Conservation (phyloP, 1,140 invertebrate genomes). For the Venturia canescens region DNA sequence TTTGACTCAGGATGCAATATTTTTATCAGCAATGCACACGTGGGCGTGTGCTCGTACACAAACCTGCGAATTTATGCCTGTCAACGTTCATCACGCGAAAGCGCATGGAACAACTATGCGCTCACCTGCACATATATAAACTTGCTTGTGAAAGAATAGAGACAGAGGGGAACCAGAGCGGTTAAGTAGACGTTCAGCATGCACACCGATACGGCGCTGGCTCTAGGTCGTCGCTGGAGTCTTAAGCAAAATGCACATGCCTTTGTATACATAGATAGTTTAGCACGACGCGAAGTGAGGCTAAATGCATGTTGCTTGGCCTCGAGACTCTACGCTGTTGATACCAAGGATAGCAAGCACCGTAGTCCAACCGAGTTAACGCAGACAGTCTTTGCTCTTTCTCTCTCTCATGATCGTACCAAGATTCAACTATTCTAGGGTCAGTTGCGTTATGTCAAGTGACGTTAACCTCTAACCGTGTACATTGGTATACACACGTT, state of each 20-base stretch:
- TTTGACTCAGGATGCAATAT: too few species aligned
- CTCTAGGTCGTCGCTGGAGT: not conserved
- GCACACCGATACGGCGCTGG: not conserved
- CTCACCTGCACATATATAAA: constrained; percentile 27
- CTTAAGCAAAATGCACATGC: not conserved
- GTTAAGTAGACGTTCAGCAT: constrained; percentile 1
- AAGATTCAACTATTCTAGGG: constrained; percentile 17
- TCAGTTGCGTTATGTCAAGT: constrained; percentile 29
- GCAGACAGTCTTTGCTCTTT: not conserved
- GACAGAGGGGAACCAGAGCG: not conserved
- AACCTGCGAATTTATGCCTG: not conserved
- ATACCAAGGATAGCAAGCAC: not conserved
- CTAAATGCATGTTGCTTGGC: constrained; percentile 4
- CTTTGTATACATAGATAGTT: not conserved
- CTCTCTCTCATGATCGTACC: constrained; percentile 5
- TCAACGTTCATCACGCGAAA: not conserved
- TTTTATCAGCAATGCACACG: too few species aligned
- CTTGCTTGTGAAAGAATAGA: not conserved
- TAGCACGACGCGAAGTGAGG: not conserved
- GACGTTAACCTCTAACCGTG: constrained; percentile 26
- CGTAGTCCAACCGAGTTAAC: not conserved
- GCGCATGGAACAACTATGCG: constrained; percentile 6
- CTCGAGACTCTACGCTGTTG: constrained; percentile 1
- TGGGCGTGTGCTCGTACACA: not conserved
- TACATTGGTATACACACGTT: constrained; percentile 1